Base-by-base conservation (phyloP, 2,797 vertebrate species). In the Periparus ater region DNA sequence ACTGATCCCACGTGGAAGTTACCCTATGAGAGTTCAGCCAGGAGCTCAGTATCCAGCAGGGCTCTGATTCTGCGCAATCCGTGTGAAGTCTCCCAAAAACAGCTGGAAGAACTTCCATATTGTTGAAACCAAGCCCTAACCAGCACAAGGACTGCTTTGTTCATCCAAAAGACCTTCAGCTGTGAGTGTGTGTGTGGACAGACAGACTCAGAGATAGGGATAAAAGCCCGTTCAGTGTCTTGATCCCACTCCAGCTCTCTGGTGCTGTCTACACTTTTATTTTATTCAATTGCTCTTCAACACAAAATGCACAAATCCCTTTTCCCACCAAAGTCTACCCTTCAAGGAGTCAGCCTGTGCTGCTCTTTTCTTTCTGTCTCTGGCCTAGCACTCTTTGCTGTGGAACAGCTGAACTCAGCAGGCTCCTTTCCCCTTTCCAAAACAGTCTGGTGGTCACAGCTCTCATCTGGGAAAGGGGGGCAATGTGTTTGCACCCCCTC, bases 81-180 rank as follows among this genome's bases (percentile, higher is more conserved):
- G 0, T 50, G 58, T 71, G 74, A 88, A 91, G 42, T 34, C 62
- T 90, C 71, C 51, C 74, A 77, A 60, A 66, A 89, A 85, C 71
- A 93, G 90, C 85, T 95, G 94, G 74, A 95, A 94, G 85, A 93
- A 85, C 84, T 91, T 91, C 91, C 74, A 93, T 88, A 45, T 82
- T 91, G 80, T 89, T 92, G 80, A 95, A 95, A 86, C 55, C 62
- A 88, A 91, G 42, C 51, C 60, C 67, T 92, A 93, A 73, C 27
- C 36, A 93, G 71, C 80, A 94, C 55, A 90, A 95, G 90, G 42
- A 68, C 48, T 74, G 90, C 83, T 91, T 91, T 94, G 63, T 63
- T 96, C 80, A 89, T 61, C 67, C 80, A 38, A 44, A 92, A 90
- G 85, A 67, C 67, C 74, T 95, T 94, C 85, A 91, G 90, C 94